phyloP scores from a whole-genome alignment of 2,113 vertebrate species.

The Melanerpes formicivorus region DNA sequence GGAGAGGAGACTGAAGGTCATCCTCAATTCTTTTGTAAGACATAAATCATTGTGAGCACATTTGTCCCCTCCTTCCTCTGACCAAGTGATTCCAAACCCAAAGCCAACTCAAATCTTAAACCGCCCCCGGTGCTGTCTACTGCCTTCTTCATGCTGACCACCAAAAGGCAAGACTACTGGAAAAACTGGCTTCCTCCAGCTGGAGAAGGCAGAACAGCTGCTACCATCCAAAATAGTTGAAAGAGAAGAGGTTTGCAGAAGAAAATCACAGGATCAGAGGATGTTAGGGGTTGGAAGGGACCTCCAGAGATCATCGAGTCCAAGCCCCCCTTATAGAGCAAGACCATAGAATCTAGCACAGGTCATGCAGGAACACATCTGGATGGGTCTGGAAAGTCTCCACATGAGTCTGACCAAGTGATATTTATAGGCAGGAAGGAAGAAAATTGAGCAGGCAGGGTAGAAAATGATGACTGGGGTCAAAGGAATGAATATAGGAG shows the following conservation, averaged over 20 bases:
- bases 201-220: background rate
- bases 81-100: background rate
- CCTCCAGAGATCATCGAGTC: too few relatives aligned
- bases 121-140: accelerated
- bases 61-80: background rate
- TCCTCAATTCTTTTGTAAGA: background rate
- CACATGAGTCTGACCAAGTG: accelerated
- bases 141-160: background rate
- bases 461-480: background rate
- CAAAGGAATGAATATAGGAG: background rate
- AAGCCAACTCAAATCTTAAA: background rate
- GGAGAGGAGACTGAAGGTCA: background rate
- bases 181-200: accelerated
- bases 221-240: background rate
- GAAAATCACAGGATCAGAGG: background rate
- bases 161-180: background rate
- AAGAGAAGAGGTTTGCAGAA: background rate
- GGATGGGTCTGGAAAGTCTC: too few relatives aligned
- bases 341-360: too few relatives aligned
- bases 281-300: too few relatives aligned
- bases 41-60: background rate
- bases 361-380: too few relatives aligned
- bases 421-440: background rate
- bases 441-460: background rate
- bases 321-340: too few relatives aligned